Evolutionary conservation across 2,888 invertebrate species (phyloP).

Genomic region (Lamproptera curius): DNA sequence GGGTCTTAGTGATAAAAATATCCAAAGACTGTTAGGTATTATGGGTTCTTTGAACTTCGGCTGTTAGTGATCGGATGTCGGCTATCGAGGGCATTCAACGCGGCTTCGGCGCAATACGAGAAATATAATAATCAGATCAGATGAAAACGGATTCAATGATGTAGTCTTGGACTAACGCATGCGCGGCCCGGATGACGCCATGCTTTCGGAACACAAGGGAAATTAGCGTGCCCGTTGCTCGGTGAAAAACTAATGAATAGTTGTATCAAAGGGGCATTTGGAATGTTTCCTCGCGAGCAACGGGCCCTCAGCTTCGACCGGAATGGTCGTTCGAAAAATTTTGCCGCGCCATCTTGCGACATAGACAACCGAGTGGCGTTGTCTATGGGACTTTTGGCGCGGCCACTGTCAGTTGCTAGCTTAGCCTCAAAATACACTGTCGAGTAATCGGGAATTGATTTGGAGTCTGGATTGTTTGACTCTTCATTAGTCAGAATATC

Average conservation of each 20-base stretch:
- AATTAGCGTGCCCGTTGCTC: slow-evolving; percentile 20
- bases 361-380: slow-evolving; percentile 10
- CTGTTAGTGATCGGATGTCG: too few species aligned
- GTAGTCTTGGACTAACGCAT: slow-evolving; percentile 31
- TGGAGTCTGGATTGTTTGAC: too few species aligned
- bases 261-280: background rate
- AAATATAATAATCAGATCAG: slow-evolving; percentile 30
- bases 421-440: slow-evolving; percentile 32
- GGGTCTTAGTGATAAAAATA: slow-evolving; percentile 75
- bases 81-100: slow-evolving; percentile 29
- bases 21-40: slow-evolving; percentile 77
- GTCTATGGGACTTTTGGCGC: slow-evolving; percentile 27
- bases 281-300: slow-evolving; percentile 8
- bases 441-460: slow-evolving; percentile 12
- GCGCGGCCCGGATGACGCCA: slow-evolving; percentile 34
- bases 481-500: too few species aligned
- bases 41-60: slow-evolving; percentile 69
- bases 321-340: slow-evolving; percentile 8
- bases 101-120: slow-evolving; percentile 29
- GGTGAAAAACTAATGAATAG: background rate
- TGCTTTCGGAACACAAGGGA: slow-evolving; percentile 27
- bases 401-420: slow-evolving; percentile 31
- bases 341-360: slow-evolving; percentile 6
- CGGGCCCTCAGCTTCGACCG: slow-evolving; percentile 17
- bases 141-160: slow-evolving; percentile 26